phyloP scores from a whole-genome alignment of 2,888 invertebrate species.

The Allolobophora icterica region DNA sequence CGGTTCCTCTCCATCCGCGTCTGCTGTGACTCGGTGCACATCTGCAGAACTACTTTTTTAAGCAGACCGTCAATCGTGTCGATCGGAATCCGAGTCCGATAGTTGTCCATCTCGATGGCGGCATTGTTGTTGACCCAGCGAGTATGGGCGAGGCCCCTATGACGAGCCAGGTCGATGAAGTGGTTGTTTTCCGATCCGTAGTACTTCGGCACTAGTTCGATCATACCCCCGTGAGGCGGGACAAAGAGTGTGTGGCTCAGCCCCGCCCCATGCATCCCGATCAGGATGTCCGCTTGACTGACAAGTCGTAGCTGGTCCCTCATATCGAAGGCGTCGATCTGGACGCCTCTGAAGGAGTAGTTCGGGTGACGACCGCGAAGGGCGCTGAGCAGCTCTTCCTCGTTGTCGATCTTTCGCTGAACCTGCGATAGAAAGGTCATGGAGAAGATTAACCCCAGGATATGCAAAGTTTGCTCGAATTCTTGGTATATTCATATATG shows the following conservation, averaged over 20 bases:
- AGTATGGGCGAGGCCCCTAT: constrained; percentile 57
- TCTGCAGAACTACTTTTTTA: constrained; percentile 47
- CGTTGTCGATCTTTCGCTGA: constrained; percentile 13
- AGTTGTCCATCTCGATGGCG: constrained; percentile 41
- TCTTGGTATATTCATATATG: too few species aligned
- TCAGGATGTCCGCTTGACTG: neutral
- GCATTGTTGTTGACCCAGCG: constrained; percentile 59
- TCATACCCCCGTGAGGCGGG: neutral
- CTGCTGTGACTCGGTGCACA: constrained; percentile 63
- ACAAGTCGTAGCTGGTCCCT: constrained; percentile 2
- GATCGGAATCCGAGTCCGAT: constrained; percentile 44
- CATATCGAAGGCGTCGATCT: constrained; percentile 25
- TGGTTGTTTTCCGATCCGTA: constrained; percentile 51
- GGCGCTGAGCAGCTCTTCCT: neutral
- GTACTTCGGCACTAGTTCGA: constrained; percentile 2
- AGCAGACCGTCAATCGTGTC: constrained; percentile 40
- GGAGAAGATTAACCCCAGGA: too few species aligned
- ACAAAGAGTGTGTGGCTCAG: constrained; percentile 26
- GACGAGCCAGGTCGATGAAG: constrained; percentile 58
- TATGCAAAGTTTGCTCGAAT: too few species aligned
- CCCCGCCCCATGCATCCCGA: constrained; percentile 29
- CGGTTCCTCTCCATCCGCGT: neutral
- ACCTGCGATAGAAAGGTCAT: neutral
- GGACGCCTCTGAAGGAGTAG: neutral
- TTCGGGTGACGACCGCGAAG: constrained; percentile 2